Evolutionary conservation across 2,113 vertebrate genomes (phyloP), one percentile per base, ranked within the genome.

Genomic region (Columbina picui): DNA sequence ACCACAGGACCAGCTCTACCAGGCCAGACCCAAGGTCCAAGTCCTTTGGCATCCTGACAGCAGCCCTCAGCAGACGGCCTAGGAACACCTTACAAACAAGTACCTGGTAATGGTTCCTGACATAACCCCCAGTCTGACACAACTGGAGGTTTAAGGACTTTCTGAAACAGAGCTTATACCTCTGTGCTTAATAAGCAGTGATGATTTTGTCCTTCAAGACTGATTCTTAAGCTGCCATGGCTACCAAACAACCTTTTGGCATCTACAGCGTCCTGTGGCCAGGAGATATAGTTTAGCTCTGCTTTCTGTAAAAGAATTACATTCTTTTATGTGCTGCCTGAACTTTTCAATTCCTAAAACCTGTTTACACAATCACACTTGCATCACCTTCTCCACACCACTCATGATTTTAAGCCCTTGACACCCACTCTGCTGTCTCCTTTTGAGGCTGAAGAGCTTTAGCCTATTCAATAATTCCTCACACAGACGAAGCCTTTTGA

Each of bases 401-500:
- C 57, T 79, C 75, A 16, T 22, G 20, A 84, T 39, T 89, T 59
- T 65, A 22, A 85, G 87, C 57, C 84, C 65, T 82, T 52, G 5
- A 68, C 30, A 68, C n/a, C 47, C n/a, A 10, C 27, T 91, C 61
- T 64, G 69, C 82, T 52, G 52, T 21, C 61, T 82, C 18, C 78
- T 50, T 91, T 84, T 81, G 64, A 95, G 77, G 64, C 5, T 86
- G 84, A 56, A 84, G 49, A 85, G 78, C 65, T 95, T 93, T 74
- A 91, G 63, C 32, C 61, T 87, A 68, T 84, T 93, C 90, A 90
- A 6, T 75, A 87, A 78, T 60, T 75, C 49, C 70, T 90, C 90
- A 79, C 50, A 82, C 32, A 79, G 87, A 94, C 84, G 47, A 2
- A 75, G 73, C 56, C 69, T 87, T 96, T 87, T 91, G 87, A 96